Evolutionary conservation across 2,797 vertebrate species (phyloP).

Genomic region (Tauraco hartlaubi): DNA sequence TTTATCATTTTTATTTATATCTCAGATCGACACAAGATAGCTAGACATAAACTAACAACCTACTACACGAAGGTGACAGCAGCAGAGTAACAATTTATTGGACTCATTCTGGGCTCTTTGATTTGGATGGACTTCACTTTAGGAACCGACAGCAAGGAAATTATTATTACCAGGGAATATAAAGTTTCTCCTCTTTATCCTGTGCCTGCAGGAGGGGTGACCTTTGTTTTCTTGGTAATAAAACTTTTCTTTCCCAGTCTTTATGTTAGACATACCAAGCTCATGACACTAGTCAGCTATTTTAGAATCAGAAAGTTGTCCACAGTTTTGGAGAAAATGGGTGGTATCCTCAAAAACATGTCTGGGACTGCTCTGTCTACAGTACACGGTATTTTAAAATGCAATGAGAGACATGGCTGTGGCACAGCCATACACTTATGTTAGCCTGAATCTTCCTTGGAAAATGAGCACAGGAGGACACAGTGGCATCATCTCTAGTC

Average conservation of each 20-base stretch:
- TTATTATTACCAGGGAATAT: not conserved
- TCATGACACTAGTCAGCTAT: not conserved
- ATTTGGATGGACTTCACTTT: constrained; percentile 4
- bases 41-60: not conserved
- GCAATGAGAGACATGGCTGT: not conserved
- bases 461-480: not conserved
- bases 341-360: not conserved
- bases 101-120: not conserved
- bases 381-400: not conserved
- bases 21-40: not conserved
- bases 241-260: not conserved
- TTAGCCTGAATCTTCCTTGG: not conserved
- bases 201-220: not conserved
- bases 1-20: constrained; percentile 1
- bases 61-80: not conserved
- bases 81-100: not conserved
- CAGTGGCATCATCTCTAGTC: not conserved
- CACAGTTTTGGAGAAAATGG: not conserved
- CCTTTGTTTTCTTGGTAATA: constrained; percentile 2
- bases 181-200: not conserved
- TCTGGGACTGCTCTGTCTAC: not conserved
- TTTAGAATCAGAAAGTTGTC: not conserved
- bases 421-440: not conserved
- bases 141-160: not conserved
- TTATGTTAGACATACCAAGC: constrained; percentile 14